Percentiles rank a stretch among this genome's conserved stretches.
These are phyloP conservation scores for Chelonus insularis DNA, from an alignment of 1,140 invertebrate genomes.

Conservation along the genomic window DNA sequence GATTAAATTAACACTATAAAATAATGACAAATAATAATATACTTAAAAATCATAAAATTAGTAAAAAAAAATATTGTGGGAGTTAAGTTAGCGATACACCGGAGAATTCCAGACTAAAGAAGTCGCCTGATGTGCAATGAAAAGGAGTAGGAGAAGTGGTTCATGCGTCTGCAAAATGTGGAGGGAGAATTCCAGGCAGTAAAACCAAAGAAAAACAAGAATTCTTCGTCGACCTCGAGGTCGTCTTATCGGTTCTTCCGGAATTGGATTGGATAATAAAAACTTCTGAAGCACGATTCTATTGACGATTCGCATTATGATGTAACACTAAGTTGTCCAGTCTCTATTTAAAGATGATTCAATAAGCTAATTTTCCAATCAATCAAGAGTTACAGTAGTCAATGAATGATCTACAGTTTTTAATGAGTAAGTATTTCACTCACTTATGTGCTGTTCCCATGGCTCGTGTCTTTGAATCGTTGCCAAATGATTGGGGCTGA, in stretches of 20 bases:
- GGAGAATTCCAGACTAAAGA: constrained; percentile 1
- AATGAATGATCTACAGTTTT: no score
- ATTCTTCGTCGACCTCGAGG: constrained; percentile 2
- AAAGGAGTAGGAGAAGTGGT: neutral
- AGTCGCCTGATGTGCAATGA: constrained; percentile 4
- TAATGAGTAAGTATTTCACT: no score
- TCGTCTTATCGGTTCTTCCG: constrained; percentile 11
- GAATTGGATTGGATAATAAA: neutral
- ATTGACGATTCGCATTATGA: no score
- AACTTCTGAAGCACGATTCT: neutral
- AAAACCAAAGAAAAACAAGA: constrained; percentile 9
- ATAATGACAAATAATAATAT: neutral
- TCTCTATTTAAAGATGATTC: no score
- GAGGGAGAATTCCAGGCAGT: neutral
- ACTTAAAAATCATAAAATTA: neutral
- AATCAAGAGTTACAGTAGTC: no score
- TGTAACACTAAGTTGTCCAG: no score
- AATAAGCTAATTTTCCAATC: no score
- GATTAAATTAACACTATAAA: neutral
- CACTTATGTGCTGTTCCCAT: constrained; percentile 46
- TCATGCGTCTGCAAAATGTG: neutral
- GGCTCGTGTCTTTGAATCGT: constrained; percentile 41
- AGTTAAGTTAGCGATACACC: neutral
- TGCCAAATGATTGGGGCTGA: constrained; percentile 39
- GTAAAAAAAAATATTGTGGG: neutral